These are phyloP conservation scores for Prinia subflava DNA, from an alignment of 2,113 vertebrate species.

Conservation along the genomic window DNA sequence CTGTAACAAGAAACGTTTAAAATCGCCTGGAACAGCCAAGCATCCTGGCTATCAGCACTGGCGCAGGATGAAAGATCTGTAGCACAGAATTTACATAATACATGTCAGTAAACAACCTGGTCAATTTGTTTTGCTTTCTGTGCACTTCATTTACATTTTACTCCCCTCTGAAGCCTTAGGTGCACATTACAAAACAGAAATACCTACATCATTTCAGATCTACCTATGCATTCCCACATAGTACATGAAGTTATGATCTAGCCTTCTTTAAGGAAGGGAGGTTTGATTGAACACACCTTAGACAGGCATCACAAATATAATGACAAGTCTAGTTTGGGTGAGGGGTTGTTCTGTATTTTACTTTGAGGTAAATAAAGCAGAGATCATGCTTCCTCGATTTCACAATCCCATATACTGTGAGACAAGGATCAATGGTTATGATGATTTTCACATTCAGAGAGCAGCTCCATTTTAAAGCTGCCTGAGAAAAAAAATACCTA, in stretches of 20 bases:
- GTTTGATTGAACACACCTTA: not conserved
- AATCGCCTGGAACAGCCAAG: not conserved
- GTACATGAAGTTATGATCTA: not conserved
- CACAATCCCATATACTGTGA: not conserved
- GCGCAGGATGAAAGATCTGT: not conserved
- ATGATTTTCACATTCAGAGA: not conserved
- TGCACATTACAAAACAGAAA: not conserved
- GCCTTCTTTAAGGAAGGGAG: not conserved
- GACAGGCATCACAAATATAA: not conserved
- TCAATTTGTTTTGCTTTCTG: conserved; percentile 2
- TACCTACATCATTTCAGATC: not conserved
- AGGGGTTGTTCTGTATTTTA: not conserved
- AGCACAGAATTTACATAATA: not conserved
- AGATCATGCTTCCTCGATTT: not conserved
- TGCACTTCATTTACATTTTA: conserved; percentile 19
- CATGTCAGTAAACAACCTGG: not conserved
- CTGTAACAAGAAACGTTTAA: not conserved
- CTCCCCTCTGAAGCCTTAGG: not conserved
- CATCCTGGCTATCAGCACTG: not conserved
- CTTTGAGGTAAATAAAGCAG: not conserved
- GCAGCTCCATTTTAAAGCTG: not conserved
- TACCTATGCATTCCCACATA: not conserved
- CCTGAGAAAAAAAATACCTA: not conserved
- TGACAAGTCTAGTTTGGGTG: not conserved
- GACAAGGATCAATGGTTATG: not conserved